A percentile compares a stretch with the other conserved stretches of the same genome.
These are phyloP conservation scores for Agonopterix alstromeriana DNA, from an alignment of 2,888 invertebrate genomes.

Conservation along the genomic window DNA sequence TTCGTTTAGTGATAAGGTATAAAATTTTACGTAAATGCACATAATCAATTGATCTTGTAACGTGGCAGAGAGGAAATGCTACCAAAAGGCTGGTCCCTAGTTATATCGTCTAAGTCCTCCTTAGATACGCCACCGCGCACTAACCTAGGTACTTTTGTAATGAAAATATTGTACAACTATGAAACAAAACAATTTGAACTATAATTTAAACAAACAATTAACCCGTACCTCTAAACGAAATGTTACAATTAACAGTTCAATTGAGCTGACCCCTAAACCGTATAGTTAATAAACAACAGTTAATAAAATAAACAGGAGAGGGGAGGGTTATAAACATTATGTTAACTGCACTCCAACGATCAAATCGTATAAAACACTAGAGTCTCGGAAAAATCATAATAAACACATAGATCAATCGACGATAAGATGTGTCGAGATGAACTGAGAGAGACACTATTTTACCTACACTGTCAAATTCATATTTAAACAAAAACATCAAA, in stretches of 20 bases:
- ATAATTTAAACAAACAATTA: constrained; percentile 1
- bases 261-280: constrained; percentile 9
- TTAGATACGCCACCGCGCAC: too few species aligned
- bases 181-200: background rate
- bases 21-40: too few species aligned
- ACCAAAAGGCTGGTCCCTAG: too few species aligned
- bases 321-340: constrained; percentile 22
- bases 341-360: constrained; percentile 47
- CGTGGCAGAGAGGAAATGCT: too few species aligned
- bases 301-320: constrained; percentile 7
- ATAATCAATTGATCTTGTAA: too few species aligned
- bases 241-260: constrained; percentile 1
- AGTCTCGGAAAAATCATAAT: constrained; percentile 32
- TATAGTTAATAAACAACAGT: constrained; percentile 12
- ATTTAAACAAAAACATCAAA: too few species aligned
- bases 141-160: background rate
- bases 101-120: too few species aligned
- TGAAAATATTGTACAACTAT: too few species aligned
- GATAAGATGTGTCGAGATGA: too few species aligned
- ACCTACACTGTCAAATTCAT: too few species aligned
- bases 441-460: too few species aligned
- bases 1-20: too few species aligned
- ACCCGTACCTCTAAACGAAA: background rate
- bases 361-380: constrained; percentile 42
- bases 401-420: constrained; percentile 23